Percentiles rank a stretch among this genome's conserved stretches.
phyloP scores from a whole-genome alignment of 2,797 vertebrate genomes.

The Pempheris klunzingeri region DNA sequence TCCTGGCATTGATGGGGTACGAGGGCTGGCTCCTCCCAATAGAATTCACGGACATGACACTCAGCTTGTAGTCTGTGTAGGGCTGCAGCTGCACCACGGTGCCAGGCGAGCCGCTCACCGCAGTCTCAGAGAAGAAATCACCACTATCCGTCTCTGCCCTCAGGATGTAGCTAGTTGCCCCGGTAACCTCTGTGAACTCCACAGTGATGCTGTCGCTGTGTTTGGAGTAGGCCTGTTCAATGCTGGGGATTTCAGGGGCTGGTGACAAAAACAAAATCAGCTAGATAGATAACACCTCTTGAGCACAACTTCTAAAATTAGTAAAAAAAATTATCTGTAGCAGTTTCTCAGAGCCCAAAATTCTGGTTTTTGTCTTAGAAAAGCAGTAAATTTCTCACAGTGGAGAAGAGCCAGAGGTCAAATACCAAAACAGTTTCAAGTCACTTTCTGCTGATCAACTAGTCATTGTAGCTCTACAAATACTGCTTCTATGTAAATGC shows the following conservation, averaged over 20 bases:
- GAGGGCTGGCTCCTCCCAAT: constrained; percentile 92
- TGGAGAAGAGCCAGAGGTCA: not conserved
- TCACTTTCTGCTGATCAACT: not conserved
- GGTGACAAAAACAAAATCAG: not conserved
- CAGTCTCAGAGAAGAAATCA: constrained; percentile 86
- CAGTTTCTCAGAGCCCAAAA: not conserved
- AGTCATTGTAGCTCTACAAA: not conserved
- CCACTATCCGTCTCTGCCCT: constrained; percentile 76
- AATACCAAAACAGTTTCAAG: not conserved
- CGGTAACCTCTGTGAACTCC: constrained; percentile 88
- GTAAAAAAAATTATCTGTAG: too few species aligned
- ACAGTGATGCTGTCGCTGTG: constrained; percentile 92
- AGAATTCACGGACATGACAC: constrained; percentile 88
- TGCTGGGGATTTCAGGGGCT: constrained; percentile 90
- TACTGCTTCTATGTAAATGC: not conserved
- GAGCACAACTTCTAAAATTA: not conserved
- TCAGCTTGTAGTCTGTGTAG: constrained; percentile 89
- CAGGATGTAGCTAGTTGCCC: constrained; percentile 90
- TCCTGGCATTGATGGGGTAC: constrained; percentile 81
- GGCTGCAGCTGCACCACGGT: constrained; percentile 87
- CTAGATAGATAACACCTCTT: constrained; percentile 20
- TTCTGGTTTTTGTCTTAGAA: too few species aligned
- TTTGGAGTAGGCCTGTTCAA: constrained; percentile 91
- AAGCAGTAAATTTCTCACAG: not conserved
- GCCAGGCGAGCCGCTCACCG: constrained; percentile 85